Evolutionary conservation across 2,797 vertebrate genomes (phyloP).

Genomic region (Catharus ustulatus): DNA sequence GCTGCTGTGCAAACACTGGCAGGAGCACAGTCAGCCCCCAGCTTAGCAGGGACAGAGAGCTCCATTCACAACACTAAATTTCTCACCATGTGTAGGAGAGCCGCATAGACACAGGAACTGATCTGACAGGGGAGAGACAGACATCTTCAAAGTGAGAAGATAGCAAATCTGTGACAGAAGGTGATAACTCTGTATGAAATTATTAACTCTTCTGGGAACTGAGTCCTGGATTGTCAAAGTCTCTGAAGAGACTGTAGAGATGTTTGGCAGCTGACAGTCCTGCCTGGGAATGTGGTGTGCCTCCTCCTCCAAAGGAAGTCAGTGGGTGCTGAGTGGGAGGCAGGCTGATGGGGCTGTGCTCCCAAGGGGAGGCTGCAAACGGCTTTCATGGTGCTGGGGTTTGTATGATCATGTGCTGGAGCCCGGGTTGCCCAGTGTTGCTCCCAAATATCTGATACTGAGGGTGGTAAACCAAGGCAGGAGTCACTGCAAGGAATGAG

Average conservation of each 20-base stretch:
- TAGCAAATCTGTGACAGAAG: background rate
- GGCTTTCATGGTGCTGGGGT: background rate
- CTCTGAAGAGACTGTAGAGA: background rate
- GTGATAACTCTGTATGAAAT: background rate
- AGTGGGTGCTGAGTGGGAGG: background rate
- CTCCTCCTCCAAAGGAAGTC: background rate
- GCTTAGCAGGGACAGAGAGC: background rate
- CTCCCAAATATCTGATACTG: background rate
- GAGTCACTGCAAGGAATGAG: background rate
- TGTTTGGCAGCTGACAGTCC: background rate
- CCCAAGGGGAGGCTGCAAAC: background rate
- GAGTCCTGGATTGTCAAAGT: background rate
- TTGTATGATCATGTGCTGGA: accelerated
- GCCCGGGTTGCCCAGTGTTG: accelerated
- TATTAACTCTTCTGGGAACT: background rate
- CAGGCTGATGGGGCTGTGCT: background rate
- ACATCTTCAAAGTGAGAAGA: background rate
- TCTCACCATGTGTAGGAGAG: background rate
- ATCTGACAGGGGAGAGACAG: background rate
- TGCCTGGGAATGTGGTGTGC: background rate
- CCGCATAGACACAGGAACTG: background rate
- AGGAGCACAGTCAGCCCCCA: background rate
- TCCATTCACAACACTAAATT: background rate
- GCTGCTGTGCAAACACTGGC: background rate
- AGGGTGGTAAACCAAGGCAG: background rate